These are phyloP conservation scores for Ornithorhynchus anatinus DNA, from an alignment of 2,113 vertebrate species.

Conservation along the genomic window DNA sequence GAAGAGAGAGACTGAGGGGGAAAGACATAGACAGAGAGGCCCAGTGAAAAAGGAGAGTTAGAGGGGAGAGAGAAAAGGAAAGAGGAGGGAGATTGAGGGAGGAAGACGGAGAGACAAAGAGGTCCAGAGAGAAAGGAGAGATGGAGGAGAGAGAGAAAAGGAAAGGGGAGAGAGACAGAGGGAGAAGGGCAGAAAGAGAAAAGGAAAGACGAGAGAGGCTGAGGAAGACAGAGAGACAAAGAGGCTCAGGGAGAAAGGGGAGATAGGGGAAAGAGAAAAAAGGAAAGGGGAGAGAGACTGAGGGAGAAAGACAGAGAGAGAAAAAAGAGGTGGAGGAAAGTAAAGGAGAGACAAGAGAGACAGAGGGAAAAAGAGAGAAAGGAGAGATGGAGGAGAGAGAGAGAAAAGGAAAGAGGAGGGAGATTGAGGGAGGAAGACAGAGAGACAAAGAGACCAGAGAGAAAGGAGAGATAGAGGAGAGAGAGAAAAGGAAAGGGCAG, in stretches of 20 bases:
- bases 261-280: neutral
- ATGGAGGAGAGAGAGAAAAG: too few species aligned
- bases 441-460: neutral
- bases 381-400: neutral
- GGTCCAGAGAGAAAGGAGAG: too few species aligned
- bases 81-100: neutral
- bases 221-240: neutral
- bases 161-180: neutral
- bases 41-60: too few species aligned
- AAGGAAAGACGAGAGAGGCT: neutral
- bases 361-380: neutral
- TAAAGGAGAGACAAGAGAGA: too few species aligned
- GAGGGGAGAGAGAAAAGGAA: neutral
- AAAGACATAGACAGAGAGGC: too few species aligned
- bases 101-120: too few species aligned
- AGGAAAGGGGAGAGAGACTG: neutral
- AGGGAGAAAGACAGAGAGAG: too few species aligned
- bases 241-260: too few species aligned
- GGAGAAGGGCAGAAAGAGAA: neutral
- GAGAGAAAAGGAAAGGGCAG: neutral
- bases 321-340: too few species aligned
- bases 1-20: neutral
- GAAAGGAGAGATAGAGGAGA: neutral
- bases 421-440: neutral
- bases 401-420: neutral